Evolutionary conservation across 1,140 invertebrate species (phyloP).

Genomic region (Centruroides sculpturatus): DNA sequence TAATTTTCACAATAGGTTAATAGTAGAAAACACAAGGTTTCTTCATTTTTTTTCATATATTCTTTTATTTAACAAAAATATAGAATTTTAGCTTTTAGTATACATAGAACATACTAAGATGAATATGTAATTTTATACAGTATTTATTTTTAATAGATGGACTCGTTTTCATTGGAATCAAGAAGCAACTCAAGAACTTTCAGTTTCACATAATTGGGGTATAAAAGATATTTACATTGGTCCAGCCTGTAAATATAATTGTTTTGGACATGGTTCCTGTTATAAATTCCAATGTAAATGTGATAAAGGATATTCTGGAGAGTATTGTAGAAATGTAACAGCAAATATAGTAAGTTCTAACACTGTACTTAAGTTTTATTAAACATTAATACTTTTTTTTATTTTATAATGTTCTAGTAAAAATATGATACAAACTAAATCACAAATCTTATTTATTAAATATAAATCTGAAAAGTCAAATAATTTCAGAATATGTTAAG

Average conservation of each 20-base stretch:
- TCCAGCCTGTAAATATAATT: slow-evolving; percentile 9
- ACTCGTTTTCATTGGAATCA: slow-evolving; percentile 13
- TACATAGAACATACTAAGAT: too few species aligned
- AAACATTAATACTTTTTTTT: not conserved
- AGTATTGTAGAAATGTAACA: not conserved
- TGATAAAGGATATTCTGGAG: slow-evolving; percentile 12
- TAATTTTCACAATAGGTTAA: too few species aligned
- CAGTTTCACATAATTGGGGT: slow-evolving; percentile 8
- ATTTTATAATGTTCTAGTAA: too few species aligned
- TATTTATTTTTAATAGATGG: slow-evolving; percentile 3
- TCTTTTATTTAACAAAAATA: too few species aligned
- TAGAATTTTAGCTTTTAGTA: too few species aligned
- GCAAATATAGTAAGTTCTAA: slow-evolving; percentile 5
- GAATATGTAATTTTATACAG: too few species aligned
- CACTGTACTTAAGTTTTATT: not conserved
- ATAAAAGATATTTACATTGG: slow-evolving; percentile 11
- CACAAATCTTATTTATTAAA: too few species aligned
- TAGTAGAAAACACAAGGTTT: too few species aligned
- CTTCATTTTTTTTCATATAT: too few species aligned
- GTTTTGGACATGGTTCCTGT: slow-evolving; percentile 10
- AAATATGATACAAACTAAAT: too few species aligned
- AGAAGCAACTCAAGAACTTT: slow-evolving; percentile 5
- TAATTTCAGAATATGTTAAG: too few species aligned
- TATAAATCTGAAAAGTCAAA: too few species aligned
- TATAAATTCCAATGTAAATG: slow-evolving; percentile 2